Conservation (phyloP, 1,140 invertebrate genomes). For the Wasmannia auropunctata region DNA sequence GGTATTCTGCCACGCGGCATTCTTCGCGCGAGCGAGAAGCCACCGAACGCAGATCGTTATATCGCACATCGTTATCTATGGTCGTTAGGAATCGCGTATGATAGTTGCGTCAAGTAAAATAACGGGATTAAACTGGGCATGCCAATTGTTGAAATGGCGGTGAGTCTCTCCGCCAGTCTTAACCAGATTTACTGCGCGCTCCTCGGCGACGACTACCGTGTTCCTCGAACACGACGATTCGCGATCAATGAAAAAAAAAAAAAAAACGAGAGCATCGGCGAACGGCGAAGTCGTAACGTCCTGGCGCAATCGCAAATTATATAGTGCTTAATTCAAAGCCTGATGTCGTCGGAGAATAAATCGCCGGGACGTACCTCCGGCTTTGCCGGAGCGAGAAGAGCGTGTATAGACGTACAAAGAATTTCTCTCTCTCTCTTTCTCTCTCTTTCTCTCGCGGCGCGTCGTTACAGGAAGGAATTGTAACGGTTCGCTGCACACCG, state of each 20-base stretch:
- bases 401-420: background rate
- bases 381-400: no score
- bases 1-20: constrained; percentile 52
- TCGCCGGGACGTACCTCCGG: background rate
- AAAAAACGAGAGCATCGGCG: background rate
- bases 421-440: no score
- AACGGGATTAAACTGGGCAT: constrained; percentile 66
- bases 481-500: constrained; percentile 44
- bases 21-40: constrained; percentile 67
- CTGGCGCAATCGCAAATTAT: constrained; percentile 9
- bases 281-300: background rate
- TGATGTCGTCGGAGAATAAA: background rate
- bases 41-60: constrained; percentile 77
- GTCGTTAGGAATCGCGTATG: constrained; percentile 68
- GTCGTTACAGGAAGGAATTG: constrained; percentile 22
- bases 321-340: background rate
- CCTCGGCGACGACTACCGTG: background rate
- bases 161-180: background rate
- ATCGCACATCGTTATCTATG: constrained; percentile 79
- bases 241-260: constrained; percentile 7
- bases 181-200: constrained; percentile 47
- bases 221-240: background rate
- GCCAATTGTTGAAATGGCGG: constrained; percentile 67
- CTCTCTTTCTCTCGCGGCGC: background rate
- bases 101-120: constrained; percentile 62